phyloP scores from a whole-genome alignment of 2,113 vertebrate species.

The Pseudonaja textilis region DNA sequence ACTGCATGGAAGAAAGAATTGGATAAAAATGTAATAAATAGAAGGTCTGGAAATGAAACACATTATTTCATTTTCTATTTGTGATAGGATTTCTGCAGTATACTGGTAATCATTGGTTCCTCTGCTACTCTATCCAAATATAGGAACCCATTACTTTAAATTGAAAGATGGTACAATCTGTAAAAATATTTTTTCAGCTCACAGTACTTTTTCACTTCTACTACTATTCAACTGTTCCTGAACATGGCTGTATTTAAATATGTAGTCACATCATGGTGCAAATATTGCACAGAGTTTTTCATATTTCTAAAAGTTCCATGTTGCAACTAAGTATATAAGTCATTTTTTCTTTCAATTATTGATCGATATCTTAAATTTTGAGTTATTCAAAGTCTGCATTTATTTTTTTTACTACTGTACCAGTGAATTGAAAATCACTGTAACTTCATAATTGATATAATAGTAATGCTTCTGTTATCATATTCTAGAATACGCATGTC shows the following conservation, averaged over 20 bases:
- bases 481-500: not conserved
- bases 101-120: not conserved
- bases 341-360: slow-evolving; percentile 1
- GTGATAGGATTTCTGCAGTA: not conserved
- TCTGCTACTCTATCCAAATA: not conserved
- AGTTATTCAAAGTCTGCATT: not conserved
- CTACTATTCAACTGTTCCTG: not conserved
- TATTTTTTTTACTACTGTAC: not conserved
- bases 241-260: not conserved
- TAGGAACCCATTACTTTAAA: not conserved
- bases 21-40: slow-evolving; percentile 9
- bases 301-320: not conserved
- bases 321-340: not conserved
- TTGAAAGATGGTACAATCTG: not conserved
- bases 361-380: not conserved
- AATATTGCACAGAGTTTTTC: not conserved
- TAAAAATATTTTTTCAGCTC: not conserved
- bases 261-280: not conserved
- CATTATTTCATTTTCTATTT: not conserved
- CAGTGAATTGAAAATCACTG: not conserved
- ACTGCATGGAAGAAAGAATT: not conserved
- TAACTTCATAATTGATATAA: not conserved
- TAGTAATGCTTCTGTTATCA: not conserved
- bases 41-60: not conserved
- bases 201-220: not conserved